Evolutionary conservation across 2,113 vertebrate species (phyloP).

Genomic region (Chloropsis cyanopogon): DNA sequence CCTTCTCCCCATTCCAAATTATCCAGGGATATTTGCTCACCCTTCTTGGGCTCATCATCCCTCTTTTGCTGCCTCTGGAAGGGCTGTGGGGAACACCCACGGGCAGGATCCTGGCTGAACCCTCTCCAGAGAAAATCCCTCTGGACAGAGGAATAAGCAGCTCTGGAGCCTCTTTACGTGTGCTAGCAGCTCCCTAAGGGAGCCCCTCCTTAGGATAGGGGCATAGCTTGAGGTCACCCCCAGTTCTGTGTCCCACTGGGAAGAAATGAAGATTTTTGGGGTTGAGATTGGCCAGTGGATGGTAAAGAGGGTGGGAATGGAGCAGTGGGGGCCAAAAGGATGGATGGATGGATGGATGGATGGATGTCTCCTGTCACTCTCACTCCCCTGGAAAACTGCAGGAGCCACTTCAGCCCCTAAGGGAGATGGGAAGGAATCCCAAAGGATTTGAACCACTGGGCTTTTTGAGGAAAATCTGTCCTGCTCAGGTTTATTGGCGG

Average conservation of each 20-base stretch:
- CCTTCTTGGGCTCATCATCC: not conserved
- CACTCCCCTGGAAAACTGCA: not conserved
- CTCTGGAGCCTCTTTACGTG: rapidly evolving
- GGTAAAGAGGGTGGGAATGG: not conserved
- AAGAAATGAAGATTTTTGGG: not conserved
- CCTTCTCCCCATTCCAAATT: rapidly evolving
- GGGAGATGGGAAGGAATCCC: not conserved
- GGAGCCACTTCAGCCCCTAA: not conserved
- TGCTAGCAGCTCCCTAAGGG: not conserved
- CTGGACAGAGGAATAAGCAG: not conserved
- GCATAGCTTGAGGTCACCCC: not conserved
- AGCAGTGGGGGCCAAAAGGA: not conserved
- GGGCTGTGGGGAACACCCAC: too few species aligned
- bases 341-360: not conserved
- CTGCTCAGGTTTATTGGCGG: not conserved
- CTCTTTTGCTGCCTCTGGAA: not conserved
- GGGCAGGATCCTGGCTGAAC: too few species aligned
- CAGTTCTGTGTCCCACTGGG: not conserved
- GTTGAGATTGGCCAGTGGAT: not conserved
- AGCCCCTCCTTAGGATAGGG: not conserved
- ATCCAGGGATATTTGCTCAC: not conserved
- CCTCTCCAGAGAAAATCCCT: not conserved
- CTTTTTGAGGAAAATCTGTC: not conserved
- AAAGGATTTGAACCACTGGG: rapidly evolving
- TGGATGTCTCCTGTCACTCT: not conserved